phyloP scores from a whole-genome alignment of 2,797 vertebrate species.

The Onychomys arenicola region DNA sequence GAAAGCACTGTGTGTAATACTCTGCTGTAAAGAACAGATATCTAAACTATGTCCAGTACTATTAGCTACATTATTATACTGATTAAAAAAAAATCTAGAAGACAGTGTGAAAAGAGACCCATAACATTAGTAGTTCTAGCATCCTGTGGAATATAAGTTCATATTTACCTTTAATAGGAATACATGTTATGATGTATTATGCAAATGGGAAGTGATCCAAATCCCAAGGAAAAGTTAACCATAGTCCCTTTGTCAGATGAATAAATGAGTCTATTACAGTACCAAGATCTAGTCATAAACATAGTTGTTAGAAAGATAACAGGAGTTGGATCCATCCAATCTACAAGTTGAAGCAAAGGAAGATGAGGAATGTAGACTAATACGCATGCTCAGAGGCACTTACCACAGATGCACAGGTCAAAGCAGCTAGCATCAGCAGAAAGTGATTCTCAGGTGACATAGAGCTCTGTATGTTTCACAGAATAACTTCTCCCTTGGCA shows the following conservation, averaged over 20 bases:
- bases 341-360: not conserved
- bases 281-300: too few species aligned
- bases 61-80: not conserved
- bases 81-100: not conserved
- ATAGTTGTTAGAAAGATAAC: not conserved
- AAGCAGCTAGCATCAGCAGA: too few species aligned
- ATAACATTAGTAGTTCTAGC: not conserved
- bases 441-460: too few species aligned
- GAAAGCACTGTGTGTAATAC: not conserved
- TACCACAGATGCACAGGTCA: not conserved
- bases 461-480: too few species aligned
- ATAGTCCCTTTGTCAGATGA: not conserved
- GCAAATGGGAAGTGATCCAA: not conserved
- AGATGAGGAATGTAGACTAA: not conserved
- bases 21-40: not conserved
- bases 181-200: not conserved
- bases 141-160: not conserved
- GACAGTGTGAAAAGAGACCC: not conserved
- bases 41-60: not conserved
- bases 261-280: not conserved
- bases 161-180: not conserved
- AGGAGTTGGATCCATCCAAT: not conserved
- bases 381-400: not conserved
- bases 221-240: not conserved
- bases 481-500: not conserved